These are phyloP conservation scores for Cotesia chilonis DNA, from an alignment of 1,140 invertebrate species.

Conservation along the genomic window DNA sequence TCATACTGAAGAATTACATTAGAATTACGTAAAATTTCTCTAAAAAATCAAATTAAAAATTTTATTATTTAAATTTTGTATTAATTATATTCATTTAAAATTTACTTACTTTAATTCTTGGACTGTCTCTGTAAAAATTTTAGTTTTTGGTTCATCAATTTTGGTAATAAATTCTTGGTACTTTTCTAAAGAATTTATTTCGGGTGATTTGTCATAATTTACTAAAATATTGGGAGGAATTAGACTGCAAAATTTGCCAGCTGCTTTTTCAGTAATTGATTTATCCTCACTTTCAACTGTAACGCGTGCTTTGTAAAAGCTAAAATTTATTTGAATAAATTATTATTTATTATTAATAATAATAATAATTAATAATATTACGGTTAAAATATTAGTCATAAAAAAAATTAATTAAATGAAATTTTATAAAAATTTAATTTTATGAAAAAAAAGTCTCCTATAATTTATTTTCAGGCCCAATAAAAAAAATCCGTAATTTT, in stretches of 20 bases:
- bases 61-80: no score
- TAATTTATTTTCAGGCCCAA: no score
- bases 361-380: no score
- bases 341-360: slow-evolving; percentile 4
- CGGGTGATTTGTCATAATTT: slow-evolving; percentile 46
- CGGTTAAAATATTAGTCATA: no score
- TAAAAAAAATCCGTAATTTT: no score
- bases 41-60: slow-evolving; percentile 34
- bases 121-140: not conserved
- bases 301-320: slow-evolving; percentile 64
- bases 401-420: no score
- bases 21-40: slow-evolving; percentile 45
- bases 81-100: no score
- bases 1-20: slow-evolving; percentile 48
- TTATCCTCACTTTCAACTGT: slow-evolving; percentile 64
- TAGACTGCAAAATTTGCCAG: slow-evolving; percentile 58
- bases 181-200: slow-evolving; percentile 44
- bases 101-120: not conserved
- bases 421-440: no score
- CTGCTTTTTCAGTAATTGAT: slow-evolving; percentile 55
- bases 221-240: slow-evolving; percentile 51
- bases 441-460: no score
- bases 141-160: slow-evolving; percentile 13
- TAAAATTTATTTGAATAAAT: slow-evolving; percentile 47
- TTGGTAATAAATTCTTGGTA: not conserved